Conservation (phyloP, 2,113 vertebrate genomes). For the Notarius lentiginosus region DNA sequence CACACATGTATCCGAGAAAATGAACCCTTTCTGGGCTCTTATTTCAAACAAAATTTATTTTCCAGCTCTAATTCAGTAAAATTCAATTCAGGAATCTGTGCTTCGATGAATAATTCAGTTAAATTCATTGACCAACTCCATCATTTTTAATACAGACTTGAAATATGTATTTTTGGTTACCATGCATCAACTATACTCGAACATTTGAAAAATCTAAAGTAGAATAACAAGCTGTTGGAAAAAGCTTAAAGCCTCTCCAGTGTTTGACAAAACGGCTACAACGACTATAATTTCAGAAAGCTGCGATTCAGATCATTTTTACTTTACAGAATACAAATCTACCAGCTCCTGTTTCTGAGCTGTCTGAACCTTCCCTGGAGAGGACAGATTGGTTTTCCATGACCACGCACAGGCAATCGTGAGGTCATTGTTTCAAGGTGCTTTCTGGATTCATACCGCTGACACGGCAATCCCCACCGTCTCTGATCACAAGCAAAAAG, state of each 20-base stretch:
- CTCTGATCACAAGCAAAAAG: slow-evolving; percentile 17
- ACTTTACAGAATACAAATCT: slow-evolving; percentile 38
- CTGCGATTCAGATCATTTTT: not conserved
- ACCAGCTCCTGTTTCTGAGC: slow-evolving; percentile 43
- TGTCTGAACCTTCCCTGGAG: slow-evolving; percentile 36
- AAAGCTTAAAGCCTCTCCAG: not conserved
- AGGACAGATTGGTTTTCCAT: slow-evolving; percentile 55
- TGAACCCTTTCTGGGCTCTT: not conserved
- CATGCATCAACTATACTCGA: not conserved
- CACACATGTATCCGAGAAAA: too few relatives aligned
- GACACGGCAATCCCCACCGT: slow-evolving; percentile 40
- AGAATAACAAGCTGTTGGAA: not conserved
- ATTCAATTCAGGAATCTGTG: not conserved
- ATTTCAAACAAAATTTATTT: not conserved
- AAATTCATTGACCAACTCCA: not conserved
- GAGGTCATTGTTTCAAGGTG: slow-evolving; percentile 56
- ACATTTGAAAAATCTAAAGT: not conserved
- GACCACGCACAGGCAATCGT: slow-evolving; percentile 49
- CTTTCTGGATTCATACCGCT: slow-evolving; percentile 49
- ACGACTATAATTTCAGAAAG: not conserved
- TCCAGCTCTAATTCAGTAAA: not conserved
- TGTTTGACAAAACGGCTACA: not conserved
- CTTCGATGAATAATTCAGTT: not conserved
- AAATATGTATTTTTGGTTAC: not conserved
- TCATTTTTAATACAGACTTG: not conserved